Conservation (phyloP, 64 coral and sea anemone species). For the Actinia tenebrosa region DNA sequence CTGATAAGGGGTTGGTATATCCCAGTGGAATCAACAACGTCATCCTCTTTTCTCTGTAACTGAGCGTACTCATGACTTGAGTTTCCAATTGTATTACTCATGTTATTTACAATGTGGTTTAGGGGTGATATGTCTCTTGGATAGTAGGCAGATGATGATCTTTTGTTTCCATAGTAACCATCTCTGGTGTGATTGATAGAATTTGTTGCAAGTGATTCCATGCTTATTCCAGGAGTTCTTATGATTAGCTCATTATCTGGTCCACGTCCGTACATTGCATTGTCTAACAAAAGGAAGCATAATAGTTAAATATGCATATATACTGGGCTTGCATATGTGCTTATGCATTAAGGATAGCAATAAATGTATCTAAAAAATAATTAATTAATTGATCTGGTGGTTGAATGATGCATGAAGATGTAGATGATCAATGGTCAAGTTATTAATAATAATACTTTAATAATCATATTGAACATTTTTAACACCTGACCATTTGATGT, state of each 20-base stretch:
- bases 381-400: neutral
- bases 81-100: neutral
- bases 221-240: neutral
- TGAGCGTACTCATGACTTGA: neutral
- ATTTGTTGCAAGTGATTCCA: conserved; percentile 8
- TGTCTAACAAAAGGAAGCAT: neutral
- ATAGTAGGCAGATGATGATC: neutral
- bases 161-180: neutral
- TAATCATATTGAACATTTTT: no score
- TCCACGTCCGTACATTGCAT: conserved; percentile 1
- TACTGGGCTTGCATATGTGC: neutral
- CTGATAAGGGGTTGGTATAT: conserved; percentile 14
- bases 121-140: neutral
- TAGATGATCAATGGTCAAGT: neutral
- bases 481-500: no score
- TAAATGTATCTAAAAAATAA: neutral
- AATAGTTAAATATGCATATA: neutral
- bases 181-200: neutral
- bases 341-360: neutral
- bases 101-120: neutral
- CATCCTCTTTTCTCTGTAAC: neutral
- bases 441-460: no score
- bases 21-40: neutral
- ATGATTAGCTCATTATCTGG: conserved; percentile 24
- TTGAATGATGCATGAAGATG: neutral